Conservation (phyloP, 37 sponge, comb jelly and placozoan genomes). For the Crambe crambe region DNA sequence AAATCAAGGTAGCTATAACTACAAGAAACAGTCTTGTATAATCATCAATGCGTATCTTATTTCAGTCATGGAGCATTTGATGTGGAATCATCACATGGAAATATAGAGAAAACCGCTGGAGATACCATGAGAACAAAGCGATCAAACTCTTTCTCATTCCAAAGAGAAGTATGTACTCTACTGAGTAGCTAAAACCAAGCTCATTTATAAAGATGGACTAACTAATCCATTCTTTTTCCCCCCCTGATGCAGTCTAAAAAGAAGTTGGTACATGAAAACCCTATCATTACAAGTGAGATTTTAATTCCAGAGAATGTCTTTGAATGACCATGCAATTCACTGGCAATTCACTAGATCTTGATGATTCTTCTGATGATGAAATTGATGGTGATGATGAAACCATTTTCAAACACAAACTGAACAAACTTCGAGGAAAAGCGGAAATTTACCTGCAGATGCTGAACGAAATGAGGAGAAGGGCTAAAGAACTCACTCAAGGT, state of each 20-base stretch:
- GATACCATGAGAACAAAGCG: slow-evolving; percentile 18
- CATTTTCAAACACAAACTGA: slow-evolving; percentile 66
- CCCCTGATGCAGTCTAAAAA: background rate
- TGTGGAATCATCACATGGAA: slow-evolving; percentile 18
- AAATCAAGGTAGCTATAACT: slow-evolving; percentile 46
- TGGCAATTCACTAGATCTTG: background rate
- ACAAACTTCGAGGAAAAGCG: slow-evolving; percentile 62
- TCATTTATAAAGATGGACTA: too few species aligned
- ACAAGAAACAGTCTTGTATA: too few species aligned
- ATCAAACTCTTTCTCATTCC: slow-evolving; percentile 29
- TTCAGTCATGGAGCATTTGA: slow-evolving; percentile 44
- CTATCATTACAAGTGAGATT: too few species aligned
- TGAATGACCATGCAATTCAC: too few species aligned
- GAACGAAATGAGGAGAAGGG: slow-evolving; percentile 89
- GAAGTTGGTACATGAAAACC: background rate
- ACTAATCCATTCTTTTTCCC: background rate
- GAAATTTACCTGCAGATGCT: slow-evolving; percentile 74
- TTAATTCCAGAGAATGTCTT: background rate
- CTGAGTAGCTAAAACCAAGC: too few species aligned
- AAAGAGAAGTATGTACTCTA: background rate
- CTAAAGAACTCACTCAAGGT: slow-evolving; percentile 75
- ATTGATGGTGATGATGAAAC: slow-evolving; percentile 47
- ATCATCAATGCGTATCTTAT: too few species aligned
- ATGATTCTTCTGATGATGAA: background rate
- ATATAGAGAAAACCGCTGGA: background rate